Evolutionary conservation across 2,797 vertebrate genomes (phyloP).

Genomic region (Alcedo atthis): DNA sequence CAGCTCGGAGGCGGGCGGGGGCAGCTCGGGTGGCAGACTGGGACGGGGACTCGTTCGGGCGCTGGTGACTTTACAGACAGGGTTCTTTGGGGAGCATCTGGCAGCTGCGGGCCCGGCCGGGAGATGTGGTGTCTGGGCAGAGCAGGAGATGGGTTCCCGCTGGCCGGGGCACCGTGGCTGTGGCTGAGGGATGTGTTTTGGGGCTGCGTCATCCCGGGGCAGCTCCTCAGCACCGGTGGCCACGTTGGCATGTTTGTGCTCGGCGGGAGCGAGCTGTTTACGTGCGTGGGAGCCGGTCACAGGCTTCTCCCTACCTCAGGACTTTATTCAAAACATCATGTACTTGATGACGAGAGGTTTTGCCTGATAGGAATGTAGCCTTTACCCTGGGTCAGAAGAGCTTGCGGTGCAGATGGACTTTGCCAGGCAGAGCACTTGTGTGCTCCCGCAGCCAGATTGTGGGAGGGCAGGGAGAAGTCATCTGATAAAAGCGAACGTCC

Average conservation of each 20-base stretch:
- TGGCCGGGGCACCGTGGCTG: neutral
- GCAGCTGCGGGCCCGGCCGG: fast-evolving
- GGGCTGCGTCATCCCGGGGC: neutral
- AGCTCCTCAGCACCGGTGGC: neutral
- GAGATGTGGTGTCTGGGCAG: neutral
- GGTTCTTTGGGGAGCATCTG: neutral
- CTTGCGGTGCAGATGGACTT: slow-evolving; percentile 50
- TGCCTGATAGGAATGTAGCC: slow-evolving; percentile 40
- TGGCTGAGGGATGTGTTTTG: neutral
- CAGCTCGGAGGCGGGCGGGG: too few species aligned
- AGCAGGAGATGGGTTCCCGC: fast-evolving
- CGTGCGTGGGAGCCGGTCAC: neutral
- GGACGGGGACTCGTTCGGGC: fast-evolving
- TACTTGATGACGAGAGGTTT: slow-evolving; percentile 7
- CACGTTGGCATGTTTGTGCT: neutral
- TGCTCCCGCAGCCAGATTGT: neutral
- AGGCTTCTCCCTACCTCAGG: slow-evolving; percentile 6
- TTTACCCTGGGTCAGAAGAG: slow-evolving; percentile 43
- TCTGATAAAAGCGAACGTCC: slow-evolving; percentile 46
- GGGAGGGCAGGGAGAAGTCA: slow-evolving; percentile 60
- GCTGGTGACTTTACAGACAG: fast-evolving
- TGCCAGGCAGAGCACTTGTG: slow-evolving; percentile 30
- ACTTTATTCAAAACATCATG: slow-evolving; percentile 38
- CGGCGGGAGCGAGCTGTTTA: neutral
- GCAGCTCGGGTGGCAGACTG: neutral